Evolutionary conservation across 2,888 invertebrate species (phyloP), one percentile per base, ranked within the genome.

Genomic region (Trichogramma dendrolimi): DNA sequence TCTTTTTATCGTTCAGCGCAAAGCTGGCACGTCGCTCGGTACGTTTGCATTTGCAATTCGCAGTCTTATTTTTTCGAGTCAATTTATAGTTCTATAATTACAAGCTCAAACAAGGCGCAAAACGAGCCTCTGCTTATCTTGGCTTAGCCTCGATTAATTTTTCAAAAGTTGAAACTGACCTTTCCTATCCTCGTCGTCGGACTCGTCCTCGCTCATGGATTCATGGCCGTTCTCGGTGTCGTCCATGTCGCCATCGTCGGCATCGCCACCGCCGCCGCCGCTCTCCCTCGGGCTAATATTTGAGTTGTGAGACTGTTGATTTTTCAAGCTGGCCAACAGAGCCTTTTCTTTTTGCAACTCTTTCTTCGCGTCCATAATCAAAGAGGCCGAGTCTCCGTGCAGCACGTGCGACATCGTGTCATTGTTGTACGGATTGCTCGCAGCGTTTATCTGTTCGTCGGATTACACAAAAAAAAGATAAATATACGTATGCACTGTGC

Each of bases 281-380:
- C 83, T 81, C 81, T 84, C 70, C 81, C 81, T 39, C 80, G 81
- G 63, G 80, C 74, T 4, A 78, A 72, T 65, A 54, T 69, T 71
- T 6, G 67, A 67, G 51, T 69, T 68, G 46, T 73, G 70, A 7
- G 61, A 61, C 41, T 75, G 73, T 27, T 79, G 77, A 57, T 75
- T 76, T 55, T 79, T 78, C 7, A 79, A 65, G 0, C 71, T 71
- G 6, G 80, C 75, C 63, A 85, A 80, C 62, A 83, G 81, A 64
- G 85, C 84, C 11, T 84, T 82, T 70, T 88, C 86, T 77, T 87
- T 88, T 71, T 89, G 87, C 0, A 95, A 78, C 69, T 92, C 92
- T 52, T 85, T 83, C 74, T 93, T 94, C 4, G 95, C 94, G 70
- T 90, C 88, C 68, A 87, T 87, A 14, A 96, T 80, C 51, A 88